phyloP scores from a whole-genome alignment of 1,140 invertebrate genomes.

The Chlorops oryzae region DNA sequence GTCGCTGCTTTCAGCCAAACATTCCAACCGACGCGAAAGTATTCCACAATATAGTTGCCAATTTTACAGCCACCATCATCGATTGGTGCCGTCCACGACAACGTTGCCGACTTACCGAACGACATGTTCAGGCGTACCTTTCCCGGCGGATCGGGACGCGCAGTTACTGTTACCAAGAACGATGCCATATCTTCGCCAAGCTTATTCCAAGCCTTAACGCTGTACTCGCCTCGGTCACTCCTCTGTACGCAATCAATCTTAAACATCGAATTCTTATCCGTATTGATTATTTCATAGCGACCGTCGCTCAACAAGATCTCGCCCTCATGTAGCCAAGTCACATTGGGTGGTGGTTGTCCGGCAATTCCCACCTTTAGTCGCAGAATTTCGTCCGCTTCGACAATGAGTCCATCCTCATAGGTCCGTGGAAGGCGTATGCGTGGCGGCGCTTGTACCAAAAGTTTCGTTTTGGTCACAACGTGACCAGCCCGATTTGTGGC shows the following conservation, averaged over 20 bases:
- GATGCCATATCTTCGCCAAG: conserved; percentile 74
- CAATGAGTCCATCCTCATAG: conserved; percentile 81
- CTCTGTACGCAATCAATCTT: conserved; percentile 67
- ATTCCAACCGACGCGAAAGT: conserved; percentile 83
- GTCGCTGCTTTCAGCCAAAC: conserved; percentile 87
- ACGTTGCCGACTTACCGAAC: conserved; percentile 70
- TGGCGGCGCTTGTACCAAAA: conserved; percentile 74
- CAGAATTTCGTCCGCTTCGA: conserved; percentile 81
- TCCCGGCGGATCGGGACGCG: conserved; percentile 78
- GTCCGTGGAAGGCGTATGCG: conserved; percentile 69
- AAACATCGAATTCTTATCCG: conserved; percentile 64
- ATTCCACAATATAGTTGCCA: conserved; percentile 87
- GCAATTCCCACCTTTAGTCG: conserved; percentile 83
- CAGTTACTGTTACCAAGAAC: conserved; percentile 80
- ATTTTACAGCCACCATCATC: conserved; percentile 92
- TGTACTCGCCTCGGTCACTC: conserved; percentile 80
- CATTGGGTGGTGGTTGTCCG: conserved; percentile 74
- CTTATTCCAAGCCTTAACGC: conserved; percentile 69
- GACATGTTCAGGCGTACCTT: conserved; percentile 69
- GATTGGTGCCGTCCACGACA: conserved; percentile 83
- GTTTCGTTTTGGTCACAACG: conserved; percentile 63
- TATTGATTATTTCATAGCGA: conserved; percentile 62
- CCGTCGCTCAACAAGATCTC: conserved; percentile 58
- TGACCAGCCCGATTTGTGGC: conserved; percentile 78
- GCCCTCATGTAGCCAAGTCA: conserved; percentile 84